A percentile compares a stretch with the other conserved stretches of the same genome.
These are phyloP conservation scores for Tipula vernalis DNA, from an alignment of 2,888 invertebrate genomes.

Conservation along the genomic window DNA sequence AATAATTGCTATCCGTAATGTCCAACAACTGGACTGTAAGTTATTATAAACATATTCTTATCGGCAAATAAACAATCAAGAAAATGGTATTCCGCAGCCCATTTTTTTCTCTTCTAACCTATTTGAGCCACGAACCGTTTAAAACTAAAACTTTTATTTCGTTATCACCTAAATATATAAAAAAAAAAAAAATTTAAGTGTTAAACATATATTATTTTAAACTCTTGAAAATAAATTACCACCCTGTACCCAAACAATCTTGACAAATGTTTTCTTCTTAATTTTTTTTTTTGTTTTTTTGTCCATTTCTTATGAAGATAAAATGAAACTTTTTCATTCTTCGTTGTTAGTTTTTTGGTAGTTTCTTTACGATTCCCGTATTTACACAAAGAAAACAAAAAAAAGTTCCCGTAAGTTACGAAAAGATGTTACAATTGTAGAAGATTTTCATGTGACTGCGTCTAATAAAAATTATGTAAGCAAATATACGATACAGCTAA, in stretches of 20 bases:
- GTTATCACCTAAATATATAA: background rate
- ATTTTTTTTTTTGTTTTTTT: background rate
- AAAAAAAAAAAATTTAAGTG: background rate
- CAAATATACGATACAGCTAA: no score
- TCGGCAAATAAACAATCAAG: no score
- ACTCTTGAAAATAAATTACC: background rate
- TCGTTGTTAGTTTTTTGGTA: background rate
- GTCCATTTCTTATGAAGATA: background rate
- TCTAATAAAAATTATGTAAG: background rate
- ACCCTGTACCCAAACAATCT: background rate
- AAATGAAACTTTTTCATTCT: background rate
- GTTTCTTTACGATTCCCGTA: background rate
- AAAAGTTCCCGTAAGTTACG: background rate
- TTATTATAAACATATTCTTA: no score
- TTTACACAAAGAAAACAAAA: background rate
- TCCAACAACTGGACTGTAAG: no score
- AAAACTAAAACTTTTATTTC: background rate
- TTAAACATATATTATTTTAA: background rate
- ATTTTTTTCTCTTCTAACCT: no score
- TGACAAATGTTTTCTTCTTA: background rate
- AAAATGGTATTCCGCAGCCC: no score
- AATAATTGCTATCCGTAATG: no score
- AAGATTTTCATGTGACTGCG: background rate
- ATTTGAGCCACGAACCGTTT: background rate
- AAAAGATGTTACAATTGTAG: background rate